phyloP scores from a whole-genome alignment of 2,113 vertebrate genomes.

The Pelodiscus sinensis region DNA sequence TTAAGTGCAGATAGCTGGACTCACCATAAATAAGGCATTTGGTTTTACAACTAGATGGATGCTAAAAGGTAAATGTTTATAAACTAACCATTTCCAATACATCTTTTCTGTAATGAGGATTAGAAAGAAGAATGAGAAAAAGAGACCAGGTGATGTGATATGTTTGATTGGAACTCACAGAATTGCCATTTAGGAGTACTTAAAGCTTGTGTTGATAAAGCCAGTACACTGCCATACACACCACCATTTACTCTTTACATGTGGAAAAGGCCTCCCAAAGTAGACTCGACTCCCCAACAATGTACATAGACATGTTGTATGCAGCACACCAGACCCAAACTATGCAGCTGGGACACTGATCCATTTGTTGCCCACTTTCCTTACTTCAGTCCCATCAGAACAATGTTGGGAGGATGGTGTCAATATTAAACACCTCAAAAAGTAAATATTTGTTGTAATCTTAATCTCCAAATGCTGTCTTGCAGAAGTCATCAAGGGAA shows the following conservation, averaged over 20 bases:
- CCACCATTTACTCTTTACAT: background rate
- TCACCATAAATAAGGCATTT: background rate
- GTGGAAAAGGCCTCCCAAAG: background rate
- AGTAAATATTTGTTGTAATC: background rate
- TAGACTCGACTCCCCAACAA: background rate
- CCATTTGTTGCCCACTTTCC: background rate
- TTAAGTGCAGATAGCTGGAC: background rate
- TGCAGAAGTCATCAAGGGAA: background rate
- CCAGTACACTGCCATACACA: too few species aligned
- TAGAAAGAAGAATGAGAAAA: background rate
- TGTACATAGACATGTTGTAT: accelerated
- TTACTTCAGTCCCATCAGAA: background rate
- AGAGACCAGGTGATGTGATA: accelerated
- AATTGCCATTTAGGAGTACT: background rate
- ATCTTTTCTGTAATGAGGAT: background rate
- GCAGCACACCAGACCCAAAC: background rate
- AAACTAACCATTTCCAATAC: background rate
- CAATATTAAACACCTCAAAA: background rate
- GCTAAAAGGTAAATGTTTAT: background rate
- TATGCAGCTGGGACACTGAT: background rate
- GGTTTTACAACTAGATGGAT: background rate
- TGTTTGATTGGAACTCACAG: background rate
- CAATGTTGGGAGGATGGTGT: background rate
- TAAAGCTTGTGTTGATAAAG: background rate
- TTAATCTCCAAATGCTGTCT: background rate